Percentiles rank a stretch among this genome's conserved stretches.
These are phyloP conservation scores for Ormyrus thymus DNA, from an alignment of 2,888 invertebrate genomes.

Conservation along the genomic window DNA sequence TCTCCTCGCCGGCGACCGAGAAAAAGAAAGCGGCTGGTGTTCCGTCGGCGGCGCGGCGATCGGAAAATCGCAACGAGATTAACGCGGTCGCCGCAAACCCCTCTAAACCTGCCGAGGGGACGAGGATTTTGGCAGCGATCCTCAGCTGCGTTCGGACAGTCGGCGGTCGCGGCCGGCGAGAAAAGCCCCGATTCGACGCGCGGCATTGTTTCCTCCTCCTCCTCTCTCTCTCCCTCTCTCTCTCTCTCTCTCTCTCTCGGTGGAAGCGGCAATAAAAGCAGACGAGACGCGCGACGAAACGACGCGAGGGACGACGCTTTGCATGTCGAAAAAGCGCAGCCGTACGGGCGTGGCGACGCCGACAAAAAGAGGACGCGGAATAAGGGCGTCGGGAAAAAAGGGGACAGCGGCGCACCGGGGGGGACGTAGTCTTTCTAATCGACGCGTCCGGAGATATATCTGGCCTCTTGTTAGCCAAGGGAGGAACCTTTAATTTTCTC, in stretches of 20 bases:
- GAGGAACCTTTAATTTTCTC: too few species aligned
- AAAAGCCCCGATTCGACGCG: conserved; percentile 11
- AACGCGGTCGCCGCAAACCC: conserved; percentile 15
- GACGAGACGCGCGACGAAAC: conserved; percentile 4
- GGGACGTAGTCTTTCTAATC: conserved; percentile 45
- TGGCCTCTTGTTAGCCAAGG: too few species aligned
- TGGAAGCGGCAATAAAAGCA: conserved; percentile 42
- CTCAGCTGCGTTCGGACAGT: background rate
- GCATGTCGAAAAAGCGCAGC: conserved; percentile 37
- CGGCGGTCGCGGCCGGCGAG: conserved; percentile 13
- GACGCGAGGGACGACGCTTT: conserved; percentile 22
- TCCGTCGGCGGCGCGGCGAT: background rate
- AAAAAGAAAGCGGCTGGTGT: background rate
- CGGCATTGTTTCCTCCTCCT: conserved; percentile 27
- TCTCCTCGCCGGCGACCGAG: background rate
- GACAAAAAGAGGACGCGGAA: conserved; percentile 4
- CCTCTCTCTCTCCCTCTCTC: background rate
- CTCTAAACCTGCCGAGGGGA: background rate
- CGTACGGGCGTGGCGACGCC: conserved; percentile 23
- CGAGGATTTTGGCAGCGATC: background rate
- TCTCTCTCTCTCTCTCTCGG: conserved; percentile 1
- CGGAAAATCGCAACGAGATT: conserved; percentile 23
- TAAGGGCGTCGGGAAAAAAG: background rate
- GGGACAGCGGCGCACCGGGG: background rate
- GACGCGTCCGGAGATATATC: background rate